Conservation (phyloP, 2,113 vertebrate genomes). For the Tragelaphus imberbis region DNA sequence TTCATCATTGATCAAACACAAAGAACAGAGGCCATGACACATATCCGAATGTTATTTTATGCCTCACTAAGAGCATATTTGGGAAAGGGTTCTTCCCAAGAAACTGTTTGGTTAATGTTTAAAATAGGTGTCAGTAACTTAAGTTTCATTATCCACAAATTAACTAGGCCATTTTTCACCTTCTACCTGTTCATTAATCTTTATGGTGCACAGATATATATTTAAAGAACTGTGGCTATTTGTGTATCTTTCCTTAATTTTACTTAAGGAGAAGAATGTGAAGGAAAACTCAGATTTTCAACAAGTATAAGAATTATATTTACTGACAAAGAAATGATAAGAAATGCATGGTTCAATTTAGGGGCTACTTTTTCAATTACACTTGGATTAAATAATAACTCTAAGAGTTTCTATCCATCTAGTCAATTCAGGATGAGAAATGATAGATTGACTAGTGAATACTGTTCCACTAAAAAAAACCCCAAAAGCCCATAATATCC, state of each 20-base stretch:
- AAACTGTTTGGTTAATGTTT: constrained; percentile 42
- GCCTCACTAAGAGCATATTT: neutral
- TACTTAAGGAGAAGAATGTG: constrained; percentile 33
- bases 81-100: constrained; percentile 24
- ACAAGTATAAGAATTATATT: constrained; percentile 2
- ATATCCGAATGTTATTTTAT: constrained; percentile 47
- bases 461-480: constrained; percentile 35
- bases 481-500: constrained; percentile 26
- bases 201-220: neutral
- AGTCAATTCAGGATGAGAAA: constrained; percentile 73
- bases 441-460: constrained; percentile 60
- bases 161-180: constrained; percentile 51
- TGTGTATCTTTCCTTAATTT: neutral
- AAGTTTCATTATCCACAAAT: constrained; percentile 65
- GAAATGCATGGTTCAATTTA: neutral
- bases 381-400: constrained; percentile 66
- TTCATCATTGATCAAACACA: constrained; percentile 60
- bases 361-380: constrained; percentile 66
- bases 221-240: constrained; percentile 11
- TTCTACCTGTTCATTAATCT: constrained; percentile 34
- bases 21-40: constrained; percentile 36
- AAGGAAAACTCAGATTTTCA: constrained; percentile 34
- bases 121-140: constrained; percentile 65
- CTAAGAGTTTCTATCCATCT: constrained; percentile 59
- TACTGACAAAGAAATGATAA: constrained; percentile 49